Base-by-base conservation (phyloP, 2,113 vertebrate species). In the Turdus rufiventris region DNA sequence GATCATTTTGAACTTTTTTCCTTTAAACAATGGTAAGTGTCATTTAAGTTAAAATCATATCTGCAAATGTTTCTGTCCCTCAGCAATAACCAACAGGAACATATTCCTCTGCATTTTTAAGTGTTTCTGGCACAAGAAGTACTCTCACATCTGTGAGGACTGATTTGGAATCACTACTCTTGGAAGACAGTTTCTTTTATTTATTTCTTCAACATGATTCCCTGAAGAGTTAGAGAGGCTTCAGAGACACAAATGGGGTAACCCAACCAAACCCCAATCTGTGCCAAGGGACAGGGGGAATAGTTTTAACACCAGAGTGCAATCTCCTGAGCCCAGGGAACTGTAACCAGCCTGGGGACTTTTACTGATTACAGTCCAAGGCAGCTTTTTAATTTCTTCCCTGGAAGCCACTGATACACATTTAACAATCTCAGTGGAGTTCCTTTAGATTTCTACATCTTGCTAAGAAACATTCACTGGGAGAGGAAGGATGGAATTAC, bases 51-150 rank as follows among this genome's bases (percentile, higher is more conserved):
- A 78, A 75, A 88, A 92, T 66, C 20, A 13, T 81, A 78, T 79
- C 26, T 61, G 50, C 61, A 89, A 72, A 42, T 19, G 18, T 75
- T 72, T 92, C 54, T 85, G 14, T 87, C 80, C 81, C 71, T 87
- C 25, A 93, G 91, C 89, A 96, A 78, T 54, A 96, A 95, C 87
- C 87, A 95, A 82, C 54, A 79, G 58, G 74, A 95, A 95, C 74
- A 91, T 85, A 87, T 79, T 95, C 91, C 84, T 94, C 66, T 79
- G 94, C 85, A 89, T 85, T 73, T 91, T 94, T 85, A 85, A 85
- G 83, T 93, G 94, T 95, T 94, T 68, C 89, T 97, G 91, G 91
- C 77, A 93, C 77, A 88, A 88, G 50, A 88, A 66, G 17, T 82
- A 89, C 51, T 72, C 84, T 94, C 89, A 95, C 87, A 96, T 94